Conservation (phyloP, 2,888 invertebrate genomes). For the Xylophagus ater region DNA sequence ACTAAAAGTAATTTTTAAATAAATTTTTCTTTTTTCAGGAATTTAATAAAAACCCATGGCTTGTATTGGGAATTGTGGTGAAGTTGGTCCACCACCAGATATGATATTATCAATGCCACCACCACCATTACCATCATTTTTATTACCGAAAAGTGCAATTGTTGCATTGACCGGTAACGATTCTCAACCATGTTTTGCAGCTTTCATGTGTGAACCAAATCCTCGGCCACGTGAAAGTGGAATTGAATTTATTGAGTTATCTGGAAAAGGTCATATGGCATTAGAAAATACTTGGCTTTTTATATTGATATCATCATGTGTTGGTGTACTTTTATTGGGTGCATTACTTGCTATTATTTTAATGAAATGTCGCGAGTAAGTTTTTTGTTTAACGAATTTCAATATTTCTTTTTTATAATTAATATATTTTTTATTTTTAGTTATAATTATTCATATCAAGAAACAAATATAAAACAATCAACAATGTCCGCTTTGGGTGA, state of each 20-base stretch:
- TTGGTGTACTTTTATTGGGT: constrained; percentile 68
- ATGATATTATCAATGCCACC: constrained; percentile 74
- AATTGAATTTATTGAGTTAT: constrained; percentile 69
- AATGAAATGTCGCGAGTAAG: constrained; percentile 70
- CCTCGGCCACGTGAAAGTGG: constrained; percentile 48
- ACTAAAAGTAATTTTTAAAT: no score
- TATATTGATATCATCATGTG: constrained; percentile 65
- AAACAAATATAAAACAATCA: constrained; percentile 41
- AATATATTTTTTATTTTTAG: constrained; percentile 25
- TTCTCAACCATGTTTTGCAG: constrained; percentile 53
- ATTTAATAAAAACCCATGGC: constrained; percentile 26
- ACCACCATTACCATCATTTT: constrained; percentile 69
- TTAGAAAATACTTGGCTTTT: constrained; percentile 73
- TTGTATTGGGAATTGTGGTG: constrained; percentile 35
- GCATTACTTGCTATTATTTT: constrained; percentile 66
- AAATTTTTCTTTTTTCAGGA: no score
- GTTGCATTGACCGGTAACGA: constrained; percentile 42
- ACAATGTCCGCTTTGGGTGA: constrained; percentile 47
- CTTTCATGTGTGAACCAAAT: constrained; percentile 51
- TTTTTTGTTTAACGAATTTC: constrained; percentile 11
- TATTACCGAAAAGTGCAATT: constrained; percentile 40
- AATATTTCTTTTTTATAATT: no score
- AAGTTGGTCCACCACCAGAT: constrained; percentile 55
- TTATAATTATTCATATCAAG: constrained; percentile 35
- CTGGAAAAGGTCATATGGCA: constrained; percentile 46